Evolutionary conservation across 2,797 vertebrate species (phyloP).

Genomic region (Lacerta agilis): DNA sequence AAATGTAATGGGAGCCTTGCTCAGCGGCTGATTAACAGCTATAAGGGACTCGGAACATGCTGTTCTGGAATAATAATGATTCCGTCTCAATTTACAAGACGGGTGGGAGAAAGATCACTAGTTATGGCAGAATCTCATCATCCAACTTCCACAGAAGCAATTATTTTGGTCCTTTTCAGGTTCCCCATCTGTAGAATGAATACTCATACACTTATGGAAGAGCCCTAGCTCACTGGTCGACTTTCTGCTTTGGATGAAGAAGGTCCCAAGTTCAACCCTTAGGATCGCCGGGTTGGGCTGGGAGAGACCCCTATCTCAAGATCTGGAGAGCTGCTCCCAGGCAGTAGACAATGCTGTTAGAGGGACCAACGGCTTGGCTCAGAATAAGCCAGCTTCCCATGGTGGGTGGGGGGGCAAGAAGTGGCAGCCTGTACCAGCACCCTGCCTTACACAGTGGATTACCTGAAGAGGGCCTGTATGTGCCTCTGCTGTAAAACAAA

Average conservation of each 20-base stretch:
- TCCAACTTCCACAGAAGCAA: neutral
- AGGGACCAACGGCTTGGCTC: no score
- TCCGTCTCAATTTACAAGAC: neutral
- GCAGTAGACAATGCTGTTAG: no score
- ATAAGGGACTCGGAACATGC: neutral
- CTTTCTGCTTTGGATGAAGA: no score
- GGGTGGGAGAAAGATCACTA: neutral
- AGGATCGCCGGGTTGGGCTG: no score
- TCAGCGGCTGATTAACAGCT: neutral
- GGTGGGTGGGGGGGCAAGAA: neutral
- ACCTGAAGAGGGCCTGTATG: neutral
- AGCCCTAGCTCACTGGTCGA: no score
- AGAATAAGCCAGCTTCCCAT: no score
- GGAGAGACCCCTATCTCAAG: no score
- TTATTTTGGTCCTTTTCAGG: neutral
- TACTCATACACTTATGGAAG: neutral
- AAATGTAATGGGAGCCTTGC: neutral
- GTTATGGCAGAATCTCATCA: neutral
- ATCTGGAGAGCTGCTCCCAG: no score
- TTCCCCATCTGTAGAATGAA: neutral
- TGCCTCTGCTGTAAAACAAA: neutral
- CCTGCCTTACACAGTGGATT: neutral
- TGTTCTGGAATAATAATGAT: constrained; percentile 16
- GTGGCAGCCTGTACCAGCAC: neutral
- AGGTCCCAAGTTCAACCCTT: no score